Percentiles rank a stretch among this genome's conserved stretches.
Conservation (phyloP, 2,113 vertebrate species). For the Alouatta palliata region DNA sequence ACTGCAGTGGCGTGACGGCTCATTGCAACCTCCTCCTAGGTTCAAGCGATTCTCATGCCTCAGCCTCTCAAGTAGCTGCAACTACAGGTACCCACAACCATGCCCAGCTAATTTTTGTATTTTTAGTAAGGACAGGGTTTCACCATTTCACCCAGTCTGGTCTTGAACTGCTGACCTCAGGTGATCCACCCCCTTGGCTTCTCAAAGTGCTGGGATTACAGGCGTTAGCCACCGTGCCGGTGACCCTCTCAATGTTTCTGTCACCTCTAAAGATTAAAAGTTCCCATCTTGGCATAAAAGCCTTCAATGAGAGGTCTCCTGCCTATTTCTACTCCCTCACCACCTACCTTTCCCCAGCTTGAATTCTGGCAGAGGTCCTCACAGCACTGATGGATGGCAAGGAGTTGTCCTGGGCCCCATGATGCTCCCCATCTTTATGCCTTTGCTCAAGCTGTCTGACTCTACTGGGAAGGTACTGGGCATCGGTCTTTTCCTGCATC, state of each 20-base stretch:
- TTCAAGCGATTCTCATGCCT: no score
- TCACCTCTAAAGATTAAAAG: background rate
- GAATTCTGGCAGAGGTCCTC: background rate
- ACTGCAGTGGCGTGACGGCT: no score
- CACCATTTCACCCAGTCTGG: no score
- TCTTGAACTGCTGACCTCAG: no score
- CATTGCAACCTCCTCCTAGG: no score
- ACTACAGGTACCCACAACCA: no score
- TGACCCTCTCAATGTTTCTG: background rate
- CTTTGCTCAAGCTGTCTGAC: background rate
- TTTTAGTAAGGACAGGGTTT: no score
- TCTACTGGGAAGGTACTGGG: background rate
- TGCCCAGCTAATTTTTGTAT: no score
- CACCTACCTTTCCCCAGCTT: no score
- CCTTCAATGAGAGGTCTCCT: background rate
- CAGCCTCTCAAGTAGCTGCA: no score
- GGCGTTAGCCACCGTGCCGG: fast-evolving
- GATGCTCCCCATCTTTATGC: background rate
- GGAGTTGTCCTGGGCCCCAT: fast-evolving
- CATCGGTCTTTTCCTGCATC: background rate
- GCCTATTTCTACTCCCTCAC: background rate
- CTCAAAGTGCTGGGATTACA: no score
- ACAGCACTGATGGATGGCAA: background rate
- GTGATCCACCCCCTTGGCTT: no score
- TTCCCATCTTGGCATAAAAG: background rate